phyloP scores from a whole-genome alignment of 1,140 invertebrate genomes.

The Trichonephila inaurata region DNA sequence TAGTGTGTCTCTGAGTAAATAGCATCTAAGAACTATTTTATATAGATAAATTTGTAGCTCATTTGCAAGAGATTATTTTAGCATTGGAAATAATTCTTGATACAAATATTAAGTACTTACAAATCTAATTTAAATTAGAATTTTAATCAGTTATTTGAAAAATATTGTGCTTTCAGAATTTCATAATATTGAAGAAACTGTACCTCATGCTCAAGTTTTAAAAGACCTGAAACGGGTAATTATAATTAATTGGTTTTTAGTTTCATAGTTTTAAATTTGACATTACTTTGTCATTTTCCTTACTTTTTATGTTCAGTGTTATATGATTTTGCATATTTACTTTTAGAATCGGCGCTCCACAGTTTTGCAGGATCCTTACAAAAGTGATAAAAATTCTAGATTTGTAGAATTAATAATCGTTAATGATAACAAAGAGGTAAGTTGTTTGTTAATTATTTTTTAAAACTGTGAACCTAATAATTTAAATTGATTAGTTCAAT shows the following conservation, averaged over 20 bases:
- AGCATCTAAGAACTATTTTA: too few relatives aligned
- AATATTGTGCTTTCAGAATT: constrained; percentile 74
- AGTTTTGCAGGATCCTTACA: constrained; percentile 90
- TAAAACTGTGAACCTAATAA: neutral
- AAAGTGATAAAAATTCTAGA: constrained; percentile 91
- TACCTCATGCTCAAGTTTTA: constrained; percentile 78
- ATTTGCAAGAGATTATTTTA: too few relatives aligned
- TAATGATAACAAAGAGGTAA: constrained; percentile 90
- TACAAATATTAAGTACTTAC: too few relatives aligned
- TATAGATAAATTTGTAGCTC: too few relatives aligned
- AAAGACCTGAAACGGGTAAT: constrained; percentile 78
- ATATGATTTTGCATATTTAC: constrained; percentile 69
- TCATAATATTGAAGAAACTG: constrained; percentile 30
- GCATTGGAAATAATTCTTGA: too few relatives aligned
- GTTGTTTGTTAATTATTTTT: constrained; percentile 49
- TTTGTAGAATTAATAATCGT: constrained; percentile 96
- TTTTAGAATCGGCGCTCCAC: constrained; percentile 66
- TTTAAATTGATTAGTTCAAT: too few relatives aligned
- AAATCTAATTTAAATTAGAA: too few relatives aligned
- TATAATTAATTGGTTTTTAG: constrained; percentile 8
- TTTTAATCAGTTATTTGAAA: too few relatives aligned
- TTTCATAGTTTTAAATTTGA: neutral
- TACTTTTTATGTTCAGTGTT: too few relatives aligned
- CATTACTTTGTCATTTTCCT: too few relatives aligned
- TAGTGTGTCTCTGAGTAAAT: too few relatives aligned